phyloP scores from a whole-genome alignment of 2,888 invertebrate genomes.

The Meganola albula region DNA sequence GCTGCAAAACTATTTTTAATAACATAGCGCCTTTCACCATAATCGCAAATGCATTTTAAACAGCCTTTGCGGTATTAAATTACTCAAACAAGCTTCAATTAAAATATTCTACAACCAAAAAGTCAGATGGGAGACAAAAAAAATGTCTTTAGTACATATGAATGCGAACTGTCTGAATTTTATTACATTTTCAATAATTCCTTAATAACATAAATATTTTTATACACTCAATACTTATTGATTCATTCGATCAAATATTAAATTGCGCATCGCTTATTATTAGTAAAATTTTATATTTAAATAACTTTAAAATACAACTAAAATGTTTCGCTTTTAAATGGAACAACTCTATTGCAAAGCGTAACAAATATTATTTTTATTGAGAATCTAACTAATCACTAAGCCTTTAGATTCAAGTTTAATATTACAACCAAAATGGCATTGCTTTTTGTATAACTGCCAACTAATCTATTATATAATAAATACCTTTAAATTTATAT shows the following conservation, averaged over 20 bases:
- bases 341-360: conserved; percentile 60
- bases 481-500: conserved; percentile 25
- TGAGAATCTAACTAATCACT: conserved; percentile 70
- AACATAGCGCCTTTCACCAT: conserved; percentile 15
- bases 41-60: no score
- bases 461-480: conserved; percentile 25
- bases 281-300: conserved; percentile 31
- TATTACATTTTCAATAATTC: conserved; percentile 40
- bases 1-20: no score
- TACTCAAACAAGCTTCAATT: no score
- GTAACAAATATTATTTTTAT: conserved; percentile 58
- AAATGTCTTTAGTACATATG: conserved; percentile 37
- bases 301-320: conserved; percentile 51
- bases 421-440: conserved; percentile 48
- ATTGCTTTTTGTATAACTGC: conserved; percentile 29
- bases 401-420: conserved; percentile 51
- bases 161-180: conserved; percentile 45
- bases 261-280: conserved; percentile 31
- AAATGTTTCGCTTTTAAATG: conserved; percentile 48
- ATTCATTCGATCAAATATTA: conserved; percentile 35
- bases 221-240: conserved; percentile 48
- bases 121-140: conserved; percentile 37
- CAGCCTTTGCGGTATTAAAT: no score
- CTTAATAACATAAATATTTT: conserved; percentile 43
- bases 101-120: conserved; percentile 29